Evolutionary conservation across 2,888 invertebrate species (phyloP), one percentile per base, ranked within the genome.

Genomic region (Nebria salina): DNA sequence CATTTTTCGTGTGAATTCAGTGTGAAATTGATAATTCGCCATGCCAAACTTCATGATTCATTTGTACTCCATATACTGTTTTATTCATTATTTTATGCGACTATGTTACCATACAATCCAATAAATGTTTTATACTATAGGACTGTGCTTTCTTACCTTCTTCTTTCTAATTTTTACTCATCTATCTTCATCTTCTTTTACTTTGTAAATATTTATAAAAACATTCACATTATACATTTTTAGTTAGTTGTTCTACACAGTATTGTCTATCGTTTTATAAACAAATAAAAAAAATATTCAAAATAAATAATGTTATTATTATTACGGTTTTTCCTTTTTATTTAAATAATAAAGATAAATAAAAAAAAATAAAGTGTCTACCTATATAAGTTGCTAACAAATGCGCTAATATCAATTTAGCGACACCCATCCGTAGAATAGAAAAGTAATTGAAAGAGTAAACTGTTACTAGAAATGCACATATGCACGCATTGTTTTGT

Each of bases 41-140:
- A 86, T 84, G 85, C 85, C 85, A 85, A 85, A 85, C 79, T 72
- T 85, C 79, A 82, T 78, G 83, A 83, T 77, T 83, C 81, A 82
- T 83, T 78, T 83, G 76, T 83, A 77, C 80, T 83, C 82, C 54
- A 54, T 7, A 54, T 54, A 54, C 54, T 54, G 54, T 54, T 68
- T 79, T 20, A 79, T 83, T 82, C 80, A 70, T 83, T 77, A 75
- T 83, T 41, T 80, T 77, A 73, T 26, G 25, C 70, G 70, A 13
- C 25, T 70, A 70, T 70, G 70, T 70, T 70, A 70, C 20, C 70
- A n/a, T 34, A 34, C 34, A 34, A 20, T 70, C 11, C 25, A 26
- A 70, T 70, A 25, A 68, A 70, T 70, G 34, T 70, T 26, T 34
- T 70, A 34, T 70, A 70, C 15, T 65, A 64, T 80, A 80, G 75